Evolutionary conservation across 1,140 invertebrate species (phyloP).

Genomic region (Lepidostoma basale): DNA sequence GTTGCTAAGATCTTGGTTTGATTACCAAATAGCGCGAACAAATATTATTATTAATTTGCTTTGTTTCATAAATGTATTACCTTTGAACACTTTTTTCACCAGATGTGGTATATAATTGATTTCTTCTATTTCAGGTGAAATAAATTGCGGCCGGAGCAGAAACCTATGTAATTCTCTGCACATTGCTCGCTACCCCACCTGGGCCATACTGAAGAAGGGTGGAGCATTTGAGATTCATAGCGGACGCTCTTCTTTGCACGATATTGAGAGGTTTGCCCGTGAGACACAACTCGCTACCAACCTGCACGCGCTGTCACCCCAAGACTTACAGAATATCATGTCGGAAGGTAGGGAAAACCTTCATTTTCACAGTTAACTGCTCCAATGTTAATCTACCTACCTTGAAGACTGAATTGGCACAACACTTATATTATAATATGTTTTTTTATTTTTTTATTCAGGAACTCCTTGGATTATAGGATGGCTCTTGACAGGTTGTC

Average conservation of each 20-base stretch:
- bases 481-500: slow-evolving; percentile 85
- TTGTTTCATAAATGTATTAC: too few relatives aligned
- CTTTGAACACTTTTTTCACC: too few relatives aligned
- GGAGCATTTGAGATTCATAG: slow-evolving; percentile 76
- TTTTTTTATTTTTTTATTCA: slow-evolving; percentile 47
- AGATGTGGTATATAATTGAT: too few relatives aligned
- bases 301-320: slow-evolving; percentile 67
- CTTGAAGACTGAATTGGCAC: not conserved
- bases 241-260: slow-evolving; percentile 68
- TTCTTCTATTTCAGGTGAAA: slow-evolving; percentile 59
- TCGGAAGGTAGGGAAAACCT: slow-evolving; percentile 49
- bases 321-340: slow-evolving; percentile 64
- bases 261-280: slow-evolving; percentile 71
- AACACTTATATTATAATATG: not conserved
- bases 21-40: too few relatives aligned
- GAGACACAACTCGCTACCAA: slow-evolving; percentile 68
- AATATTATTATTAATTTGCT: too few relatives aligned
- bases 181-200: slow-evolving; percentile 70
- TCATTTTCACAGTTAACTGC: not conserved
- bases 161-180: slow-evolving; percentile 63
- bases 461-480: slow-evolving; percentile 74
- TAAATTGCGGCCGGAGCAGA: slow-evolving; percentile 66
- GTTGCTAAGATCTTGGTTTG: too few relatives aligned
- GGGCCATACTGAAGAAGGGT: slow-evolving; percentile 72
- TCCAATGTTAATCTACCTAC: not conserved